Evolutionary conservation across 2,797 vertebrate genomes (phyloP), one percentile per base, ranked within the genome.

Genomic region (Xenops minutus): DNA sequence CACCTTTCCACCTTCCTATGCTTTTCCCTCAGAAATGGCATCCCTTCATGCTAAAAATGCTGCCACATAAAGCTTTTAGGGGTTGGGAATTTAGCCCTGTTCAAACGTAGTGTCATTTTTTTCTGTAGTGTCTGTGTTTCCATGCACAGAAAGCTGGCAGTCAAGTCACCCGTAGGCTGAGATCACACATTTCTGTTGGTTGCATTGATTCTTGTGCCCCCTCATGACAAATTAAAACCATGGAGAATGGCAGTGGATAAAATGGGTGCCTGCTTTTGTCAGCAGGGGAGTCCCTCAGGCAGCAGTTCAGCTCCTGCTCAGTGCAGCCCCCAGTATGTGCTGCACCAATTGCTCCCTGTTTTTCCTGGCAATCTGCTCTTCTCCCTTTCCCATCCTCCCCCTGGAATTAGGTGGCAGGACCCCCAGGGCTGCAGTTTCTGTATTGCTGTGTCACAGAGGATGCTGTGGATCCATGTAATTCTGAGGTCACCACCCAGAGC

Each of bases 311-410:
- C n/a, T 71, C 48, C 75, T 63, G 37, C 23, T 43, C 21, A 20
- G 11, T 2, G 2, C 12, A 8, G 49, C 49, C 14, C 14, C 51
- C 39, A 39, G 3, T 3, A 6, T 2, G 12, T 17, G 51, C 46
- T 61, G 58, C 26, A 48, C 43, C 78, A 56, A 5, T 36, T 85
- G 36, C 36, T 84, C 72, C 78, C 41, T 32, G 13, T 14, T 59
- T 76, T 82, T 20, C 34, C 43, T 44, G 27, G 27, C 10, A 34
- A n/a, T 36, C 37, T 51, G 24, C 9, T 67, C n/a, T 69, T 44
- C 36, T 30, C 43, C 44, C 22, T 61, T 37, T 76, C 32, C 59
- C 8, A 2, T 39, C 19, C 39, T 58, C 5, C 8, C 51, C 32
- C 12, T 10, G 10, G 24, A 39, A 52, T 43, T 26, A 44, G 0